Base-by-base conservation (phyloP, 2,113 vertebrate species). In the Pipa parva region DNA sequence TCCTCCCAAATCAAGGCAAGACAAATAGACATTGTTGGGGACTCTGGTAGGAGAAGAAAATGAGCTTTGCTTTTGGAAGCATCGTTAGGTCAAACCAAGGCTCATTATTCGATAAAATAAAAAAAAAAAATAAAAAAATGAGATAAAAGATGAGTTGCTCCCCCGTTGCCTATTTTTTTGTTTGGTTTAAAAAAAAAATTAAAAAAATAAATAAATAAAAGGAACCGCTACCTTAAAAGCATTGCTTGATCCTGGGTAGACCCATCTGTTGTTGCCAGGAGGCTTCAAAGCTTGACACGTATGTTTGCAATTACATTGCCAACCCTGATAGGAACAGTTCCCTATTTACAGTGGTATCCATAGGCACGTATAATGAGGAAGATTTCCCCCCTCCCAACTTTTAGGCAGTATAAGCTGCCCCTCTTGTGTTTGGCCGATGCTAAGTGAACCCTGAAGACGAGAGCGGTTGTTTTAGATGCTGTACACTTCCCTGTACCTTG, bases 21-120 rank as follows among this genome's bases (percentile, higher is more conserved):
- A 69, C 74, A 77, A 75, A 78, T 81, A 76, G 79, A 83, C 77
- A 80, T 82, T 74, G 81, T 79, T 78, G 84, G 68, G 81, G 83
- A 80, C 76, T 83, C 39, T 22, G 66, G 78, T 80, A 77, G 77
- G 73, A 78, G 79, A 83, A 78, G 66, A 80, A 82, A 74, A 83
- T 83, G 73, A 82, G 79, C 80, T 86, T n/a, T 88, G 87, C 88
- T 78, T 79, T 89, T 79, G 81, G 87, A 83, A 90, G 92, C 95
- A 94, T 94, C 86, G 80, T 93, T 81, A 87, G 79, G 86, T 83
- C 80, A 83, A 82, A 82, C 78, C 77, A 25, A 85, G 82, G 78
- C 80, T 86, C 80, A 78, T 87, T 85, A 86, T 80, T 80, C 39
- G 79, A 76, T 73, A 76, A 80, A 73, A 73, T 74, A 56, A 64